A percentile compares a stretch with the other conserved stretches of the same genome.
These are phyloP conservation scores for Diachasma alloeum DNA, from an alignment of 1,140 invertebrate species.

Conservation along the genomic window DNA sequence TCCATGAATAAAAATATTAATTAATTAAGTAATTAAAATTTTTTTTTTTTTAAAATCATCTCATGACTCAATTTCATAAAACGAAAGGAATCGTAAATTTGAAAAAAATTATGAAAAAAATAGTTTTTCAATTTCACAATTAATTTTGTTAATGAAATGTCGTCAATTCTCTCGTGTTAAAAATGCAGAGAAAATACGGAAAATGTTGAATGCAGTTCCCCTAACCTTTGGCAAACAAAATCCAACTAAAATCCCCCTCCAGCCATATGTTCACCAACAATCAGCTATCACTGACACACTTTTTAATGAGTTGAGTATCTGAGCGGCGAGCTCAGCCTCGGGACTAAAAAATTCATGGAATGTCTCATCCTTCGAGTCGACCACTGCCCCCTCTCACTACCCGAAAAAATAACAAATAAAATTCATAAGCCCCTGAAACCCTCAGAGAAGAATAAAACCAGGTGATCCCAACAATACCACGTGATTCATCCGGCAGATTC, in stretches of 20 bases:
- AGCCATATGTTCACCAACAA: background rate
- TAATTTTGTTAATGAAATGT: no score
- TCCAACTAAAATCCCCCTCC: background rate
- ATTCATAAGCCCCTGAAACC: background rate
- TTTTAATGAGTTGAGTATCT: background rate
- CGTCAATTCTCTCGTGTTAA: no score
- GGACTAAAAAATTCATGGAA: background rate
- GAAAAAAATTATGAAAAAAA: no score
- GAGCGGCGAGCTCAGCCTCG: background rate
- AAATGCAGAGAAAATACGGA: no score
- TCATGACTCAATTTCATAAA: no score
- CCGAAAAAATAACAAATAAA: background rate
- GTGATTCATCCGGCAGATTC: background rate
- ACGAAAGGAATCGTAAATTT: no score
- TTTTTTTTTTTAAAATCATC: background rate
- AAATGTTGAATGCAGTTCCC: background rate
- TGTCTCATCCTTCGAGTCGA: background rate
- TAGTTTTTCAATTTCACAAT: no score
- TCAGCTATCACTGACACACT: slow-evolving; percentile 7
- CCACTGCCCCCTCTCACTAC: background rate
- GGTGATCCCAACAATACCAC: background rate
- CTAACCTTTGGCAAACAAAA: background rate
- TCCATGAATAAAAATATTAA: no score
- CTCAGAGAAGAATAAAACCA: background rate
- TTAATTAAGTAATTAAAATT: no score